phyloP scores from a whole-genome alignment of 2,888 invertebrate species.

The Patella ulyssiponensis region DNA sequence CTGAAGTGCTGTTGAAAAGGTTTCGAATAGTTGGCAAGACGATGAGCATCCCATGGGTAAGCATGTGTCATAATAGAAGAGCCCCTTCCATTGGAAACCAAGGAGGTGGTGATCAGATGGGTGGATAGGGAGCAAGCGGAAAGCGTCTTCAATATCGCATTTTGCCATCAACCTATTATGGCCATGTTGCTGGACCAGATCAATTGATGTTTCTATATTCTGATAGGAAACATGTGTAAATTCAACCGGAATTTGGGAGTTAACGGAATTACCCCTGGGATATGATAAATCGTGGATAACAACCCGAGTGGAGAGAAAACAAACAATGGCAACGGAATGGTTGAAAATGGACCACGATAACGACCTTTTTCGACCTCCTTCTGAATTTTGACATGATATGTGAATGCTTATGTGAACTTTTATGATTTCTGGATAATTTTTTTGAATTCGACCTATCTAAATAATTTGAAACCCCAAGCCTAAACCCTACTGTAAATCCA shows the following conservation, averaged over 20 bases:
- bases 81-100: neutral
- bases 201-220: conserved; percentile 5
- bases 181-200: neutral
- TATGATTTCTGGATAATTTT: too few relatives aligned
- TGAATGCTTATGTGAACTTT: too few relatives aligned
- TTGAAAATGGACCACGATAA: neutral
- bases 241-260: conserved; percentile 2
- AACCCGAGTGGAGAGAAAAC: conserved; percentile 13
- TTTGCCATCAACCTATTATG: neutral
- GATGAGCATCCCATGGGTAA: too few relatives aligned
- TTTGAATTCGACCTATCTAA: too few relatives aligned
- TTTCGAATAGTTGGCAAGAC: too few relatives aligned
- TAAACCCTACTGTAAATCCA: too few relatives aligned
- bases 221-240: neutral
- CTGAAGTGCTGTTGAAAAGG: too few relatives aligned
- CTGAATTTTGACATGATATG: too few relatives aligned
- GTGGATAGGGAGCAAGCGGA: neutral
- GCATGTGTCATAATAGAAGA: too few relatives aligned
- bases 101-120: neutral
- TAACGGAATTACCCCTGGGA: conserved; percentile 12
- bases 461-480: too few relatives aligned
- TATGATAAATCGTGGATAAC: conserved; percentile 2
- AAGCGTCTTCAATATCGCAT: neutral
- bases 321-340: neutral
- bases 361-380: too few relatives aligned